Conservation (phyloP, 1,140 invertebrate genomes). For the Temnothorax nylanderi region DNA sequence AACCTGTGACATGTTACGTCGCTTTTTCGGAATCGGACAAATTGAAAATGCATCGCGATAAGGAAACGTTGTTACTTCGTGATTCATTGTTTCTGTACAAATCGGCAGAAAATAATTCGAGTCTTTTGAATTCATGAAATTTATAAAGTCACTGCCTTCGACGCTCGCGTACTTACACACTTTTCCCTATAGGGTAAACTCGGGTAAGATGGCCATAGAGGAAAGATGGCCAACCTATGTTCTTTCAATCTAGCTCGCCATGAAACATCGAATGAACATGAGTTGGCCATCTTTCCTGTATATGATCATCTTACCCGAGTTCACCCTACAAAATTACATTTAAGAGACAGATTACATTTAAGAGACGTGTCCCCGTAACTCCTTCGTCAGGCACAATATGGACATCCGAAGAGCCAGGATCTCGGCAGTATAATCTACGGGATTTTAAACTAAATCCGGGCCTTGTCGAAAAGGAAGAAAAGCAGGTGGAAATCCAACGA, state of each 20-base stretch:
- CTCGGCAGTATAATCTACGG: conserved; percentile 28
- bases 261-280: too few species aligned
- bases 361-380: neutral
- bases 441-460: conserved; percentile 61
- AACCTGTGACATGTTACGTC: neutral
- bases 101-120: neutral
- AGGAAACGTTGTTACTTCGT: neutral
- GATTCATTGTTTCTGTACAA: neutral
- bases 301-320: too few species aligned
- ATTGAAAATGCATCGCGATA: neutral
- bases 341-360: neutral
- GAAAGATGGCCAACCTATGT: too few species aligned
- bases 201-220: too few species aligned
- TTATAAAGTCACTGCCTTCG: neutral
- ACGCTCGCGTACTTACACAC: too few species aligned
- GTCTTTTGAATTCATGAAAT: neutral
- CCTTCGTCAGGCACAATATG: conserved; percentile 14
- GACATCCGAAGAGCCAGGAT: neutral
- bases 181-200: neutral
- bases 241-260: too few species aligned
- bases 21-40: neutral
- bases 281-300: too few species aligned
- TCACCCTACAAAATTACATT: neutral
- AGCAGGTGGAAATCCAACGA: conserved; percentile 51
- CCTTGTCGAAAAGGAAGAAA: conserved; percentile 62